Evolutionary conservation across 2,113 vertebrate genomes (phyloP).

Genomic region (Festucalex cinctus): DNA sequence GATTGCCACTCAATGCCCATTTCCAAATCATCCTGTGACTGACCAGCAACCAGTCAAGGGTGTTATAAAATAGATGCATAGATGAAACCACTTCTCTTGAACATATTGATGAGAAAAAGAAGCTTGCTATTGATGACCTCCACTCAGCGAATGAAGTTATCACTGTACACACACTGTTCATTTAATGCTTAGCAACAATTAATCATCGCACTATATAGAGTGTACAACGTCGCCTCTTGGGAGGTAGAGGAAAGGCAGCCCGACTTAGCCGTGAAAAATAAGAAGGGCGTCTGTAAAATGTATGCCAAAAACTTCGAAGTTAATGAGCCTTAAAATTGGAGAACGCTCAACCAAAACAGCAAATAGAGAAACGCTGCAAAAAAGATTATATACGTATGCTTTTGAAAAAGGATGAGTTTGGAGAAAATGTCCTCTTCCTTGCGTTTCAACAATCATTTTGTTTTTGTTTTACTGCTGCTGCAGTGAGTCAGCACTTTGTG

Average conservation of each 20-base stretch:
- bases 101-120: too few relatives aligned
- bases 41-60: too few relatives aligned
- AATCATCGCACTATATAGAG: too few relatives aligned
- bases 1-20: too few relatives aligned
- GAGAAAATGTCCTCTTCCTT: background rate
- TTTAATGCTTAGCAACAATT: too few relatives aligned
- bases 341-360: background rate
- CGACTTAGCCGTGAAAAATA: background rate
- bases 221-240: too few relatives aligned
- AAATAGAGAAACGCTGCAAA: background rate
- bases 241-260: background rate
- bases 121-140: too few relatives aligned
- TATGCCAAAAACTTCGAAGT: background rate
- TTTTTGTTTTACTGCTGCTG: background rate
- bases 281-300: background rate
- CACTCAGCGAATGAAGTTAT: too few relatives aligned
- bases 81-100: too few relatives aligned
- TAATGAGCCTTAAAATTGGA: background rate
- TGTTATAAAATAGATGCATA: too few relatives aligned
- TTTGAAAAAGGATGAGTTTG: background rate
- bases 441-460: background rate
- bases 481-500: conserved; percentile 8
- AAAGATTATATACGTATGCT: background rate
- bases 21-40: too few relatives aligned
- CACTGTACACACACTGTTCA: too few relatives aligned